Base-by-base conservation (phyloP, 2,888 invertebrate genomes). In the Cheilosia soror region DNA sequence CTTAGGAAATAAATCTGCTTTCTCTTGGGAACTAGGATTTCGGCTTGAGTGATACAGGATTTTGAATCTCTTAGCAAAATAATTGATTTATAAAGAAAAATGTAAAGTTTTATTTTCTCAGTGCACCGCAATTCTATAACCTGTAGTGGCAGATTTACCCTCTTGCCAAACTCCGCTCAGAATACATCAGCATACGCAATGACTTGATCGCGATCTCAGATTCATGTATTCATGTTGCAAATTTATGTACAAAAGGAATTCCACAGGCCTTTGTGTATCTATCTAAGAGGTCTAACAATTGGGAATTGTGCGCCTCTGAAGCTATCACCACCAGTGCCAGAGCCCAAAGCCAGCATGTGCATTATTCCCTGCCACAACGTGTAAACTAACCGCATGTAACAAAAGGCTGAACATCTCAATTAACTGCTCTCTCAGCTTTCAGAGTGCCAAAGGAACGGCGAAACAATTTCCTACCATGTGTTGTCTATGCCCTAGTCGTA, bases 361-460 rank as follows among this genome's bases (percentile, higher is more conserved):
- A 81, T 51, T 85, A 81, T 81, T 85, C 63, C 40, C 69, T 49
- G 25, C 57, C 81, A 65, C 31, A 57, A 78, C 78, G 82, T 82
- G 82, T 86, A 85, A 85, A 85, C 85, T 85, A 85, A 85, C 81
- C 63, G 63, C 86, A 82, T 82, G 82, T 86, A 82, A 86, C 82
- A 86, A 87, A 81, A 87, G 82, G 76, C 73, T 57, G 77, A 87
- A 87, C 87, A 87, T 87, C 87, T 87, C 87, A 87, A 87, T 87
- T 87, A 87, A 87, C 83, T 85, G 87, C 77, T 72, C 57, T 76
- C 62, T 71, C 71, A 71, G 75, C 60, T 80, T 72, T 75, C 62
- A 49, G 15, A 72, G 71, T 65, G 60, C 71, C 55, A 62, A 60
- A 29, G 53, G 55, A 77, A 60, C 37, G 20, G 47, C 62, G 9